A percentile compares a stretch with the other conserved stretches of the same genome.
phyloP scores from a whole-genome alignment of 2,113 vertebrate genomes.

The Morone saxatilis region DNA sequence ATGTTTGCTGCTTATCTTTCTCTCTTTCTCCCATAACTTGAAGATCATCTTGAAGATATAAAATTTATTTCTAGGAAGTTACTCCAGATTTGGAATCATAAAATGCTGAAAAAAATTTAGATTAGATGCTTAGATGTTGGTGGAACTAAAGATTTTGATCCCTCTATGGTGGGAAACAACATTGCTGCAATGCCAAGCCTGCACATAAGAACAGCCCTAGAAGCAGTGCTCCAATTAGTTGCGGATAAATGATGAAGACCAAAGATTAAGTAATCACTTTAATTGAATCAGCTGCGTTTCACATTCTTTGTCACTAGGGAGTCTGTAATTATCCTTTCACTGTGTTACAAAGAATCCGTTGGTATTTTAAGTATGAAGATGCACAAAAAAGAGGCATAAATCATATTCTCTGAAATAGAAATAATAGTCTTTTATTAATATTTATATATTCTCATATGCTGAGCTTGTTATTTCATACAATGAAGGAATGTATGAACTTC shows the following conservation, averaged over 20 bases:
- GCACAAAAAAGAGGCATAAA: background rate
- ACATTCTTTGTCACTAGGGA: slow-evolving; percentile 35
- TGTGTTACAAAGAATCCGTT: slow-evolving; percentile 42
- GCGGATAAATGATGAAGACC: slow-evolving; percentile 36
- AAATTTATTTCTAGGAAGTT: background rate
- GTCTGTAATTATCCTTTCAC: slow-evolving; percentile 35
- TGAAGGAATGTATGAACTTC: background rate
- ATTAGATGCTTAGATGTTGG: background rate
- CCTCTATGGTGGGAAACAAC: background rate
- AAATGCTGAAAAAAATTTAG: background rate
- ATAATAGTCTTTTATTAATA: slow-evolving; percentile 2
- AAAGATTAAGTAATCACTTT: slow-evolving; percentile 41
- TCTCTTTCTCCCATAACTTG: background rate
- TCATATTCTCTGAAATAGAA: background rate
- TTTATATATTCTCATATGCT: background rate
- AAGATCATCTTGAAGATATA: background rate
- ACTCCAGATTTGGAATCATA: background rate
- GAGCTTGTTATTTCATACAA: background rate
- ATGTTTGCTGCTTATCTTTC: background rate
- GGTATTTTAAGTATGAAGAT: slow-evolving; percentile 31
- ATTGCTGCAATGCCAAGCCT: background rate
- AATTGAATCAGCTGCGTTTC: slow-evolving; percentile 28
- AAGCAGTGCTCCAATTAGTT: slow-evolving; percentile 30
- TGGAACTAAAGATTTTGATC: background rate
- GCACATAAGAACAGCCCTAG: background rate